phyloP scores from a whole-genome alignment of 64 coral and sea anemone genomes.

The Stylophora pistillata region DNA sequence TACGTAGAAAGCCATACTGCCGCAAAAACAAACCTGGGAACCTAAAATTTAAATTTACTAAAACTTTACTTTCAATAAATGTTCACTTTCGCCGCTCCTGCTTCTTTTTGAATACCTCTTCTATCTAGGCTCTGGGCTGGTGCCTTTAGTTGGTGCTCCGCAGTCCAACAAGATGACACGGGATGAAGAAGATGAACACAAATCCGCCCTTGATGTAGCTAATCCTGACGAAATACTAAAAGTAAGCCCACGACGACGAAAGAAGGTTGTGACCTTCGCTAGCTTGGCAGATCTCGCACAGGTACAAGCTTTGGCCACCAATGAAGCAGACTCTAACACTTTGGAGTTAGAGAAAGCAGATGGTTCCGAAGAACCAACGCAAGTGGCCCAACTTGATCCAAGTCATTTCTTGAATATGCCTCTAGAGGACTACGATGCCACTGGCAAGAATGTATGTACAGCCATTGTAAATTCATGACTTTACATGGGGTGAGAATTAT shows the following conservation, averaged over 20 bases:
- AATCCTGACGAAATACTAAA: not conserved
- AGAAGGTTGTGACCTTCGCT: slow-evolving; percentile 29
- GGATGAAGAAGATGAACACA: not conserved
- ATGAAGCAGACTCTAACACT: not conserved
- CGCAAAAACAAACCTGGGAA: too few relatives aligned
- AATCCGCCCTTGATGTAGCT: not conserved
- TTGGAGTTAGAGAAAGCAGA: not conserved
- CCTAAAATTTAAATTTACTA: too few relatives aligned
- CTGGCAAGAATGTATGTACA: slow-evolving; percentile 40
- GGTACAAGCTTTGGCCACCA: slow-evolving; percentile 9
- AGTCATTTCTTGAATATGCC: slow-evolving; percentile 37
- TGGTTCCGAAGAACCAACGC: not conserved
- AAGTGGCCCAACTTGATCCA: not conserved
- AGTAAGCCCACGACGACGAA: not conserved
- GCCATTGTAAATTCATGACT: not conserved
- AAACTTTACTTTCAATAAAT: too few relatives aligned
- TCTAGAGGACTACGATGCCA: slow-evolving; percentile 48
- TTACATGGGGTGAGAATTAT: not conserved
- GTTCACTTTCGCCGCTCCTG: not conserved
- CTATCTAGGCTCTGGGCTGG: not conserved
- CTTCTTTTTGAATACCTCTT: not conserved
- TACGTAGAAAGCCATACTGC: too few relatives aligned
- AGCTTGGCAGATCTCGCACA: slow-evolving; percentile 16
- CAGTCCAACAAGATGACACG: not conserved
- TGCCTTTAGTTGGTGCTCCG: not conserved